Percentiles rank a stretch among this genome's conserved stretches.
phyloP scores from a whole-genome alignment of 2,888 invertebrate species.

The Chouioia cunea region DNA sequence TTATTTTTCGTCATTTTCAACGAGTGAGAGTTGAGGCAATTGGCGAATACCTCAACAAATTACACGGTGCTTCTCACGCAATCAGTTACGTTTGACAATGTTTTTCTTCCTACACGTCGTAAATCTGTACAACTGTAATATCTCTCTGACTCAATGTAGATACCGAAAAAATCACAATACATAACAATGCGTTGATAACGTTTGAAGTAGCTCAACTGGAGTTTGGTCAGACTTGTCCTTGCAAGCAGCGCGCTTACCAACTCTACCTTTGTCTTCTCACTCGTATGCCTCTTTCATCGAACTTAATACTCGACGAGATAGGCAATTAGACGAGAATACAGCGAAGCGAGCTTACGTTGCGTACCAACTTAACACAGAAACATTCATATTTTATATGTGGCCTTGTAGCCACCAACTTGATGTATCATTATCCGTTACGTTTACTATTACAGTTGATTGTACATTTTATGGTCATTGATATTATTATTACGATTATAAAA shows the following conservation, averaged over 20 bases:
- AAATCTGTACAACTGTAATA: too few relatives aligned
- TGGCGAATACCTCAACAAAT: too few relatives aligned
- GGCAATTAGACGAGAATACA: not conserved
- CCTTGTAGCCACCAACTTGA: constrained; percentile 49
- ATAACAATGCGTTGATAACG: not conserved
- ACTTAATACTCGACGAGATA: not conserved
- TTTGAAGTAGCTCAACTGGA: constrained; percentile 22
- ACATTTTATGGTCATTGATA: constrained; percentile 43
- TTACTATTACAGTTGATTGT: constrained; percentile 36
- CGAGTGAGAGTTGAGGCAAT: too few relatives aligned
- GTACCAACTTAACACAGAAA: constrained; percentile 53
- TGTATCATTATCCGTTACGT: constrained; percentile 48
- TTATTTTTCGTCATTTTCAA: too few relatives aligned
- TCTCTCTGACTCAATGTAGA: too few relatives aligned
- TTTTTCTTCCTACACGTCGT: too few relatives aligned
- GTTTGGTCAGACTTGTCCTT: constrained; percentile 27
- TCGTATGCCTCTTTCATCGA: not conserved
- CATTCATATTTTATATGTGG: constrained; percentile 61
- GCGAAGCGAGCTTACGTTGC: not conserved
- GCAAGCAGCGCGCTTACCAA: not conserved
- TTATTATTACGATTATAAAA: constrained; percentile 33
- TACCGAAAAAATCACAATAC: too few relatives aligned
- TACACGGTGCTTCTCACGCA: too few relatives aligned
- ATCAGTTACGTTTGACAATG: too few relatives aligned
- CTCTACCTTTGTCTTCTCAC: not conserved